Percentiles rank a stretch among this genome's conserved stretches.
These are phyloP conservation scores for Ypsolopha scabrella DNA, from an alignment of 2,888 invertebrate species.

Conservation along the genomic window DNA sequence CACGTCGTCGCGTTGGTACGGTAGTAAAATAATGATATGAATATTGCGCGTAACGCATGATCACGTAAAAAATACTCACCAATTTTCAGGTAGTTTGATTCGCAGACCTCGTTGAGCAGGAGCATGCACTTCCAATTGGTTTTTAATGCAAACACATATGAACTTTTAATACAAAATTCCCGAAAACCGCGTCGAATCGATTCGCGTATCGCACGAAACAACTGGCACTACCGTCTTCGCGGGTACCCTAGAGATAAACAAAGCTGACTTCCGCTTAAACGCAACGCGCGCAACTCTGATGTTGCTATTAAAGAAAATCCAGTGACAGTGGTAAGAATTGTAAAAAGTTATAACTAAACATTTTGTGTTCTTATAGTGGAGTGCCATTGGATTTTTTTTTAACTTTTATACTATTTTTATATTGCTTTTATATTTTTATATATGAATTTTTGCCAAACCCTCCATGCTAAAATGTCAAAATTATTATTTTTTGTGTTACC, in stretches of 20 bases:
- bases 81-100: background rate
- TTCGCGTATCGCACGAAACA: constrained; percentile 1
- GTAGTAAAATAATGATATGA: constrained; percentile 1
- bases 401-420: too few species aligned
- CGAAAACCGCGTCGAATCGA: background rate
- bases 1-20: background rate
- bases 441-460: too few species aligned
- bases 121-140: background rate
- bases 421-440: too few species aligned
- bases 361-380: too few species aligned
- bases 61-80: background rate
- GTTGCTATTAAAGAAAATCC: constrained; percentile 24
- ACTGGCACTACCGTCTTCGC: constrained; percentile 3
- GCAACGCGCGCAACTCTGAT: constrained; percentile 56
- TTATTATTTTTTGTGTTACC: too few species aligned
- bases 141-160: background rate
- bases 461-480: too few species aligned
- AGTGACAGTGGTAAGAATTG: background rate
- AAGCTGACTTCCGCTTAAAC: constrained; percentile 40
- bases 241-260: constrained; percentile 54
- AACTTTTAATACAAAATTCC: background rate
- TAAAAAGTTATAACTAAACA: too few species aligned
- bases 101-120: background rate
- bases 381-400: too few species aligned
- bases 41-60: constrained; percentile 1